phyloP scores from a whole-genome alignment of 2,888 invertebrate species.

The Ernsta delagoae region DNA sequence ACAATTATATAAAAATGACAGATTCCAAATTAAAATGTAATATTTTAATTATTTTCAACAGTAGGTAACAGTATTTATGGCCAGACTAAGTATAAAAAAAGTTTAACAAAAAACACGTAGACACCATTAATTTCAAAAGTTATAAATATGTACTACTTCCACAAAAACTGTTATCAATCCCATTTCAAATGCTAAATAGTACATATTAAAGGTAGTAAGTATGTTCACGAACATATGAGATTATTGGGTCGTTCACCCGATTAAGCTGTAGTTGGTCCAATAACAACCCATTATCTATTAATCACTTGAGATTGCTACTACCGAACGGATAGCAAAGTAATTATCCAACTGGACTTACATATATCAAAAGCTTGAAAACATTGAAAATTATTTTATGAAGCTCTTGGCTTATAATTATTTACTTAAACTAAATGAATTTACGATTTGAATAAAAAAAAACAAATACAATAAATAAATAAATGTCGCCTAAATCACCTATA shows the following conservation, averaged over 20 bases:
- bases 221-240: slow-evolving; percentile 38
- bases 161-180: slow-evolving; percentile 45
- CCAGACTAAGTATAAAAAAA: no score
- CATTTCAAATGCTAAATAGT: slow-evolving; percentile 54
- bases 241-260: slow-evolving; percentile 47
- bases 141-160: slow-evolving; percentile 47
- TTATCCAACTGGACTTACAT: slow-evolving; percentile 10
- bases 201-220: slow-evolving; percentile 40
- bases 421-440: no score
- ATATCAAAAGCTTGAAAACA: slow-evolving; percentile 1
- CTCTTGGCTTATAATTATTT: background rate
- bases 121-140: slow-evolving; percentile 8
- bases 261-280: slow-evolving; percentile 30
- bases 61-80: no score
- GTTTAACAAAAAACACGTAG: no score
- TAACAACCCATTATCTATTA: slow-evolving; percentile 41
- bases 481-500: no score
- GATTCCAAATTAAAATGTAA: no score
- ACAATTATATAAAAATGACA: no score
- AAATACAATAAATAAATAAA: no score
- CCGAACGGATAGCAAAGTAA: slow-evolving; percentile 10
- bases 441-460: no score
- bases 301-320: slow-evolving; percentile 28
- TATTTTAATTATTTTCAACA: no score
- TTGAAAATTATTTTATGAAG: background rate